Evolutionary conservation across 1,140 invertebrate genomes (phyloP).

Genomic region (Tetramorium simillimum): DNA sequence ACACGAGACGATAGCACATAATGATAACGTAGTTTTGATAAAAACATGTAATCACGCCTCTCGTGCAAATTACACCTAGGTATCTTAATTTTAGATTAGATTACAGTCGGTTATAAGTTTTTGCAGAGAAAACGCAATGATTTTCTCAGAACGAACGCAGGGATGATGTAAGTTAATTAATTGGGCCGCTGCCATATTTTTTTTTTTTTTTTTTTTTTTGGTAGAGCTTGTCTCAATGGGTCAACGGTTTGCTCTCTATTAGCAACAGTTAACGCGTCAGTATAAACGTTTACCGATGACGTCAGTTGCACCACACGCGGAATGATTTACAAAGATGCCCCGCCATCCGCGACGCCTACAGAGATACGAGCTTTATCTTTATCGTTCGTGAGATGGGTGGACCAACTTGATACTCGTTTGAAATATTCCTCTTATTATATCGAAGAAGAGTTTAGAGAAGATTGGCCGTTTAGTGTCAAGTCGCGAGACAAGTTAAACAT

Average conservation of each 20-base stretch:
- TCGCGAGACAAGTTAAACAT: background rate
- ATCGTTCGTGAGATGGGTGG: constrained; percentile 1
- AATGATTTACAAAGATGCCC: constrained; percentile 48
- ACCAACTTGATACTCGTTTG: background rate
- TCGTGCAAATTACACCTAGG: constrained; percentile 37
- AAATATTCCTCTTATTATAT: background rate
- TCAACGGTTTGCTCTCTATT: constrained; percentile 69
- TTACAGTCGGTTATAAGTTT: background rate
- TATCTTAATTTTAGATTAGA: constrained; percentile 27
- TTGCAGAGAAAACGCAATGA: background rate
- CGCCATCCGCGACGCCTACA: background rate
- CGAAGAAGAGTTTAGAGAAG: background rate
- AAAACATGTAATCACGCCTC: constrained; percentile 31
- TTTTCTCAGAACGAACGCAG: background rate
- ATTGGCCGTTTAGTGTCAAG: background rate
- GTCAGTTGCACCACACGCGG: constrained; percentile 56
- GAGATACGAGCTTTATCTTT: constrained; percentile 40
- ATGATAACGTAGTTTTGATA: constrained; percentile 42
- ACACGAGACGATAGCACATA: constrained; percentile 38
- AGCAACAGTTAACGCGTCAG: constrained; percentile 64
- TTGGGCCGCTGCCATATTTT: constrained; percentile 23
- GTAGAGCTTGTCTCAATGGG: constrained; percentile 54
- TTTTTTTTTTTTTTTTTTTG: constrained; percentile 52
- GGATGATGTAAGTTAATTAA: constrained; percentile 57
- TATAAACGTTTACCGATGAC: constrained; percentile 69